Evolutionary conservation across 2,888 invertebrate genomes (phyloP), one percentile per base, ranked within the genome.

Genomic region (Cosmopolites sordidus): DNA sequence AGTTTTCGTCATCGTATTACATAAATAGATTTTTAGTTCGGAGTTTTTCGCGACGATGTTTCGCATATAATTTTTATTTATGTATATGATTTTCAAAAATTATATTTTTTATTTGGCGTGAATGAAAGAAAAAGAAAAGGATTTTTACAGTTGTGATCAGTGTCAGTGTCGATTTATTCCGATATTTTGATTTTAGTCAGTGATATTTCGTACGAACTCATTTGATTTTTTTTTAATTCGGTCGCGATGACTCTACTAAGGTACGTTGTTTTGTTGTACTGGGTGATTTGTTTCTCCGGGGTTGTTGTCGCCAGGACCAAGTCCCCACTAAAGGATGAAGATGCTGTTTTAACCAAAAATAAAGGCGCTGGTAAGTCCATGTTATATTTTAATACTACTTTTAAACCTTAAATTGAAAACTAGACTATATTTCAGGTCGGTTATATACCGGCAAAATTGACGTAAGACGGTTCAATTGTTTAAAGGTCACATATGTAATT

Each of bases 311-410:
- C 63, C 37, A 67, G 71, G 61, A 67, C 62, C 61, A 69, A 66
- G 54, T 60, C 69, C 43, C 72, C 72, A n/a, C 62, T 71, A 15
- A 44, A 70, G 18, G 69, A 69, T 48, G 72, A 72, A 18, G 70
- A 69, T 30, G 63, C 61, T 38, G 58, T 63, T 33, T 67, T 66
- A 52, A 64, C 66, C 12, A 66, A 67, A 59, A 70, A 70, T 56
- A 72, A 69, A 60, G 67, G 70, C 17, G 71, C 72, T 64, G 72
- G 72, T 72, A 62, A 58, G 64, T 63, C 22, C 22, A 22, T 22
- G 3, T 8, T 5, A 8, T 22, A 22, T 22, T 22, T 22, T 22
- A 3, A 3, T 8, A 22, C 22, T 5, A 22, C 8, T 22, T 3
- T 22, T 22, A n/a, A n/a, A n/a, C n/a, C n/a, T n/a, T n/a, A n/a